Evolutionary conservation across 2,888 invertebrate genomes (phyloP).

Genomic region (Netelia inedita): DNA sequence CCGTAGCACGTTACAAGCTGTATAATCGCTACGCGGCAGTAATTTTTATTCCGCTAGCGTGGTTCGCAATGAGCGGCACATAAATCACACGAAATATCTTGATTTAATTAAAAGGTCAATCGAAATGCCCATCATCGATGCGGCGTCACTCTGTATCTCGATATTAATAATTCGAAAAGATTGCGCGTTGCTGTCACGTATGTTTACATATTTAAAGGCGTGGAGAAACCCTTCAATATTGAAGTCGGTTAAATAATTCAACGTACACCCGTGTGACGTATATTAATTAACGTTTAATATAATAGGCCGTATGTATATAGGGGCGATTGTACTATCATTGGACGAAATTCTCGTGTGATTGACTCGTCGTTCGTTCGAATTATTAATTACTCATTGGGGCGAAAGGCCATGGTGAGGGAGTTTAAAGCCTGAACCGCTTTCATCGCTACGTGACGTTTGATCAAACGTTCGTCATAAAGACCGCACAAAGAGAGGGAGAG

Average conservation of each 20-base stretch:
- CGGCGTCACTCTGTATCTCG: not conserved
- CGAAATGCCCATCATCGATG: not conserved
- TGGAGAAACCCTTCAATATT: constrained; percentile 12
- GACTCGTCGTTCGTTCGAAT: constrained; percentile 61
- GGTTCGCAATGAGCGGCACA: not conserved
- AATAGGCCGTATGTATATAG: constrained; percentile 24
- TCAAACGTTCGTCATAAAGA: constrained; percentile 57
- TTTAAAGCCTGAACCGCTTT: constrained; percentile 62
- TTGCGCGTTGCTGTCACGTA: not conserved
- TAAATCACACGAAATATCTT: not conserved
- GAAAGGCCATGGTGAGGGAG: not conserved
- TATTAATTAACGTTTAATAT: constrained; percentile 57
- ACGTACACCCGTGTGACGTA: constrained; percentile 14
- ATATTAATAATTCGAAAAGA: not conserved
- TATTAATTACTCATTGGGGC: constrained; percentile 57
- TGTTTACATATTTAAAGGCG: not conserved
- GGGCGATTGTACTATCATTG: constrained; percentile 26
- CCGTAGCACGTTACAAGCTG: not conserved
- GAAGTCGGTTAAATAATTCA: constrained; percentile 7
- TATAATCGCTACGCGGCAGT: not conserved
- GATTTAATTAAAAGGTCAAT: not conserved
- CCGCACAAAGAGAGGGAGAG: constrained; percentile 33
- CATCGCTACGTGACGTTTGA: constrained; percentile 47
- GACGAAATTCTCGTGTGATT: constrained; percentile 47
- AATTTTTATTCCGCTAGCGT: not conserved